Conservation (phyloP, 1,140 invertebrate genomes). For the Drosophila nannoptera region DNA sequence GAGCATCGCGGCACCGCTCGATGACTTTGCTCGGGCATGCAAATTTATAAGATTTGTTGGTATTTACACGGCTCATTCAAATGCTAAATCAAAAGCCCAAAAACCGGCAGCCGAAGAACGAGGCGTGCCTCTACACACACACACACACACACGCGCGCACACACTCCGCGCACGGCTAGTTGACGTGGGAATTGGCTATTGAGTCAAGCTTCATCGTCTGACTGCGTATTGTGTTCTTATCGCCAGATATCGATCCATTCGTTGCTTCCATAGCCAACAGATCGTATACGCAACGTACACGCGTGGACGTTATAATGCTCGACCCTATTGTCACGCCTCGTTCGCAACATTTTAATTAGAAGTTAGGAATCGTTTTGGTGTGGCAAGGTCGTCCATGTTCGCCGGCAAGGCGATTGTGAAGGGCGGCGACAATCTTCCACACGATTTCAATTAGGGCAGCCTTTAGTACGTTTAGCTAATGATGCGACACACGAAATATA, state of each 20-base stretch:
- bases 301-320: conserved; percentile 23
- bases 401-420: not conserved
- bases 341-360: conserved; percentile 18
- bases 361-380: conserved; percentile 4
- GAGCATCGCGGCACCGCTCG: conserved; percentile 21
- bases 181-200: conserved; percentile 48
- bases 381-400: not conserved
- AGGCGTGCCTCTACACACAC: conserved; percentile 45
- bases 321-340: conserved; percentile 32
- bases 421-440: not conserved
- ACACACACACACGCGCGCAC: no score
- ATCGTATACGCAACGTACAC: conserved; percentile 47
- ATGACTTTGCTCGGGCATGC: conserved; percentile 40
- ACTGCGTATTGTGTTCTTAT: conserved; percentile 32
- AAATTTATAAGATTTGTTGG: conserved; percentile 34
- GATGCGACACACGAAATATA: conserved; percentile 50
- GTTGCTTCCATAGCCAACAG: conserved; percentile 38
- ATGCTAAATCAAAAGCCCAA: conserved; percentile 45
- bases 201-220: not conserved
- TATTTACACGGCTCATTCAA: conserved; percentile 58
- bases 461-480: conserved; percentile 29
- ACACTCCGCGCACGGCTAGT: not conserved
- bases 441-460: conserved; percentile 16
- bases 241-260: conserved; percentile 5
- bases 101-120: conserved; percentile 49